Percentiles rank a stretch among this genome's conserved stretches.
These are phyloP conservation scores for Dryomyza anilis DNA, from an alignment of 2,888 invertebrate species.

Conservation along the genomic window DNA sequence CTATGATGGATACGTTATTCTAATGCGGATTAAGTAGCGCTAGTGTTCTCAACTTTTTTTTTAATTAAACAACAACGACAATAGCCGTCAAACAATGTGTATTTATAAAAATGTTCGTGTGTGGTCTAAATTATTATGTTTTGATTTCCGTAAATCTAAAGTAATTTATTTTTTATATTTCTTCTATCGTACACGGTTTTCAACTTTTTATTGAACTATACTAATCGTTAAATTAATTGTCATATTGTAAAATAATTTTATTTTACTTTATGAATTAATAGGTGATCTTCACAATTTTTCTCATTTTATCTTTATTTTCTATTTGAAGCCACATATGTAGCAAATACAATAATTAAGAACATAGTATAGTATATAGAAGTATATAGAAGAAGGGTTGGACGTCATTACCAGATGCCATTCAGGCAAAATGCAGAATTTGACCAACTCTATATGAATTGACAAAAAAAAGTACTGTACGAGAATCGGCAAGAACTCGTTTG, in stretches of 20 bases:
- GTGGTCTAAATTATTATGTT: too few relatives aligned
- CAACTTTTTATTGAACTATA: neutral
- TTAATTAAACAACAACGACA: too few relatives aligned
- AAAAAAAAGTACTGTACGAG: conserved; percentile 15
- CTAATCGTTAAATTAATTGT: neutral
- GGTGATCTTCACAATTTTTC: too few relatives aligned
- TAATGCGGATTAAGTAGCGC: conserved; percentile 16
- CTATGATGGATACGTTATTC: neutral
- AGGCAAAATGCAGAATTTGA: conserved; percentile 4
- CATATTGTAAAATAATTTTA: neutral
- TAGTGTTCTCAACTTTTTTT: conserved; percentile 7
- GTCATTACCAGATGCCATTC: conserved; percentile 18
- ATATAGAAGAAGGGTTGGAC: too few relatives aligned
- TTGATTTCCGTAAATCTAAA: too few relatives aligned
- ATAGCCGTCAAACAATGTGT: too few relatives aligned
- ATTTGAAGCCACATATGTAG: neutral
- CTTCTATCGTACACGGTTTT: neutral
- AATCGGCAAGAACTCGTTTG: neutral
- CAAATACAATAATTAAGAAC: neutral
- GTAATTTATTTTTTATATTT: too few relatives aligned
- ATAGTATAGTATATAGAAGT: too few relatives aligned
- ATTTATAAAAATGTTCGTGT: too few relatives aligned
- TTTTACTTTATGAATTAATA: too few relatives aligned
- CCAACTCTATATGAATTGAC: neutral
- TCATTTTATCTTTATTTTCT: too few relatives aligned